Percentiles rank a stretch among this genome's conserved stretches.
Evolutionary conservation across 2,888 invertebrate species (phyloP).

Genomic region (Nomada hirtipes): DNA sequence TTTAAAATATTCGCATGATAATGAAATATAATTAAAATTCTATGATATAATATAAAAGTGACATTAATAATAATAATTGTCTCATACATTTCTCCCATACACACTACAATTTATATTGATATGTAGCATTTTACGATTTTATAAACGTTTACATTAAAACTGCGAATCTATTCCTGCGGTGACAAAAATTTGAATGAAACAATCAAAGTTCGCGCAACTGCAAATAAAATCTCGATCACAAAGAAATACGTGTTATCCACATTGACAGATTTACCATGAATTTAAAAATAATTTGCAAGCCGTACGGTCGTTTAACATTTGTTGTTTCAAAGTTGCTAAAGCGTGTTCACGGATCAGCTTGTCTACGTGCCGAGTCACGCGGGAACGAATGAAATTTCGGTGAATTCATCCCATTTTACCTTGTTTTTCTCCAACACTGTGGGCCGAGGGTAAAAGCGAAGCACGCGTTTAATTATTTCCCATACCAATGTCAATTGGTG

Average conservation of each 20-base stretch:
- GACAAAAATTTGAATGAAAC: background rate
- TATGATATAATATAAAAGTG: too few species aligned
- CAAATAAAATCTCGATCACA: too few species aligned
- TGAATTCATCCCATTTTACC: slow-evolving; percentile 45
- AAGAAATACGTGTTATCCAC: slow-evolving; percentile 4
- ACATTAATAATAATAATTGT: too few species aligned
- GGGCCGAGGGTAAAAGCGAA: slow-evolving; percentile 22
- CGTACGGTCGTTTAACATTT: slow-evolving; percentile 19
- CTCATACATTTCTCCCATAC: too few species aligned
- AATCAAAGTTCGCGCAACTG: background rate
- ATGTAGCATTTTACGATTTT: too few species aligned
- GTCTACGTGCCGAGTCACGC: slow-evolving; percentile 35
- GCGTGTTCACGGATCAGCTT: slow-evolving; percentile 42
- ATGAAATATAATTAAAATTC: too few species aligned
- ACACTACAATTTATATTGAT: too few species aligned
- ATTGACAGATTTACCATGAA: background rate
- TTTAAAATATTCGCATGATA: too few species aligned
- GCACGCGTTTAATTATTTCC: slow-evolving; percentile 58
- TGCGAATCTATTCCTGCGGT: too few species aligned
- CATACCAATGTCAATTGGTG: slow-evolving; percentile 40
- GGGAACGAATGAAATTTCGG: slow-evolving; percentile 38
- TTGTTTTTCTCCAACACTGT: slow-evolving; percentile 25
- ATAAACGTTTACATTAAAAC: too few species aligned
- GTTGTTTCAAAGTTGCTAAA: slow-evolving; percentile 28
- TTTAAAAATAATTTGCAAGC: slow-evolving; percentile 49